Evolutionary conservation across 2,888 invertebrate genomes (phyloP).

Genomic region (Netelia fuscicornis): DNA sequence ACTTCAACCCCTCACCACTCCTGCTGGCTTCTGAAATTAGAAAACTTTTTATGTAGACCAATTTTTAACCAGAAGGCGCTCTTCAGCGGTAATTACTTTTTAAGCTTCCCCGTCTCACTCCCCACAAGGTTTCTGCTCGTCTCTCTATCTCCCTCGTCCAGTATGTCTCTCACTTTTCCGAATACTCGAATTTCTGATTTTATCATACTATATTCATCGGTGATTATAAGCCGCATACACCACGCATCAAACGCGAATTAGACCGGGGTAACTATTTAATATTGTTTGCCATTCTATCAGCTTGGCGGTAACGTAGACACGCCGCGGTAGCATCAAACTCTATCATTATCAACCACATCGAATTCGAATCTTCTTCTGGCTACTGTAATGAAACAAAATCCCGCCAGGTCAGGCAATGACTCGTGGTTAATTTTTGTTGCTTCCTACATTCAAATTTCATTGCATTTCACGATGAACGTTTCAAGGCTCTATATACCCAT

Average conservation of each 20-base stretch:
- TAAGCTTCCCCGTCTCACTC: conserved; percentile 80
- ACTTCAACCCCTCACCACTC: conserved; percentile 60
- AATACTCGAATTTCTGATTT: conserved; percentile 37
- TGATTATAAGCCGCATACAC: conserved; percentile 16
- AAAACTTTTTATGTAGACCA: conserved; percentile 84
- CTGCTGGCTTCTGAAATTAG: conserved; percentile 82
- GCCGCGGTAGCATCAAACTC: neutral
- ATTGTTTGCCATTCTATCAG: conserved; percentile 9
- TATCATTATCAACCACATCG: neutral
- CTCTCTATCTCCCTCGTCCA: conserved; percentile 21
- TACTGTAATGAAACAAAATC: neutral
- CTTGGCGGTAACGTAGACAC: neutral
- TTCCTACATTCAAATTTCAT: neutral
- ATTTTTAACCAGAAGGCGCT: conserved; percentile 83
- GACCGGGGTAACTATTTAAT: conserved; percentile 19
- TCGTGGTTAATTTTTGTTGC: neutral
- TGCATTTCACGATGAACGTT: neutral
- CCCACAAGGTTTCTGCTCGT: conserved; percentile 56
- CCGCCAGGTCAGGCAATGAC: neutral
- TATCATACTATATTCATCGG: conserved; percentile 80
- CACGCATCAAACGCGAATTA: conserved; percentile 18
- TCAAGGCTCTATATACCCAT: no score
- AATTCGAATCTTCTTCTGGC: conserved; percentile 4
- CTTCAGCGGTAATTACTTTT: conserved; percentile 84
- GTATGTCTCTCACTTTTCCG: neutral